Evolutionary conservation across 2,113 vertebrate genomes (phyloP).

Genomic region (Canis aureus): DNA sequence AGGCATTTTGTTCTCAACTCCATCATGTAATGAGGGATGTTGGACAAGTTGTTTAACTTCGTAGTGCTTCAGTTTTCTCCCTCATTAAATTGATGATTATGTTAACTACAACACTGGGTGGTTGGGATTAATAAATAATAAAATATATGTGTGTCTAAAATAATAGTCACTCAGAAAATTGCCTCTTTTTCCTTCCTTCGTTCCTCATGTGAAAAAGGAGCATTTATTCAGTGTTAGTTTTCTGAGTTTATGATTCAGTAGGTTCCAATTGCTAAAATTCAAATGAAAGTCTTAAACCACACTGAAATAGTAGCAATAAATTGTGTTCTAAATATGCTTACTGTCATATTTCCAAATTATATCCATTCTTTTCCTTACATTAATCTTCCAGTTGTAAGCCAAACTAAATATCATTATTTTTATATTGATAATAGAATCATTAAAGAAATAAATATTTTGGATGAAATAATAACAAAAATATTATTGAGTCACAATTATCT

Average conservation of each 20-base stretch:
- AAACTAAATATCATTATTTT: neutral
- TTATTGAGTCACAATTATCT: neutral
- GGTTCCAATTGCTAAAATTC: neutral
- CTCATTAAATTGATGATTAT: neutral
- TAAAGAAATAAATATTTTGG: constrained; percentile 42
- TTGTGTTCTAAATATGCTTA: neutral
- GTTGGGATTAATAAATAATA: constrained; percentile 33
- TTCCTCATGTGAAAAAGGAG: neutral
- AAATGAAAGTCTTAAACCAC: neutral
- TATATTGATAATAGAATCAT: neutral
- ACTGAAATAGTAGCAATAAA: neutral
- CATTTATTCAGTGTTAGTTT: neutral
- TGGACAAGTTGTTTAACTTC: neutral
- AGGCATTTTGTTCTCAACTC: neutral
- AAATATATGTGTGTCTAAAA: neutral
- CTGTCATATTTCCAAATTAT: neutral
- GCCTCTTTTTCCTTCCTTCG: neutral
- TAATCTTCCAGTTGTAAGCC: neutral
- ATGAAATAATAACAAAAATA: constrained; percentile 23
- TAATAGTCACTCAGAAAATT: constrained; percentile 4
- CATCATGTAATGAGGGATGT: neutral
- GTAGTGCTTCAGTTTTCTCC: neutral
- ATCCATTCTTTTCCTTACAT: neutral
- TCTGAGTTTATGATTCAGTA: neutral
- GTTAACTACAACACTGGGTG: neutral